phyloP scores from a whole-genome alignment of 2,113 vertebrate species.

The Rynchops niger region DNA sequence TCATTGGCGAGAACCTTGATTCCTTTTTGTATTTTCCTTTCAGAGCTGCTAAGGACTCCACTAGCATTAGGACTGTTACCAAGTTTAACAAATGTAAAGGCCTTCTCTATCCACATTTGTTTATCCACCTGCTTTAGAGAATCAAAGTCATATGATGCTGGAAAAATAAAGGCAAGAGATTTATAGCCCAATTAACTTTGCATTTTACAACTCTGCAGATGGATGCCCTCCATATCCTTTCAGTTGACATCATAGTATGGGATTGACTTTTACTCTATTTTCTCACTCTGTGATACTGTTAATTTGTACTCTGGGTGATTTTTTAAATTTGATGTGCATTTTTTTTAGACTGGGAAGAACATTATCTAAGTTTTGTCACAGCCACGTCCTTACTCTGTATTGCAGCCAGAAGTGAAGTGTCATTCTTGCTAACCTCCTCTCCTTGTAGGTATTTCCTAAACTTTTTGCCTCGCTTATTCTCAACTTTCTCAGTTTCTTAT shows the following conservation, averaged over 20 bases:
- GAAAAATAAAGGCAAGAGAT: background rate
- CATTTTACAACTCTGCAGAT: background rate
- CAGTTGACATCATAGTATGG: background rate
- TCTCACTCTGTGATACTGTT: background rate
- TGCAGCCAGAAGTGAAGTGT: background rate
- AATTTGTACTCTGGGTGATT: background rate
- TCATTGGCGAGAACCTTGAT: background rate
- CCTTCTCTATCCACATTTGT: background rate
- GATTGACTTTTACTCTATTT: background rate
- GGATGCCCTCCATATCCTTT: background rate
- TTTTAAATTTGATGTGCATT: background rate
- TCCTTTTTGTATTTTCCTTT: background rate
- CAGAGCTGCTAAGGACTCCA: background rate
- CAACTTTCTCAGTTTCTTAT: background rate
- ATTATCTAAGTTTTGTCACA: background rate
- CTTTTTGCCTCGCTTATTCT: background rate
- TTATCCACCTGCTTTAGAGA: background rate
- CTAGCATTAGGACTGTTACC: background rate
- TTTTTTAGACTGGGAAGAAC: background rate
- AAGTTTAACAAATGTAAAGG: background rate
- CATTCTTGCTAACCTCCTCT: background rate
- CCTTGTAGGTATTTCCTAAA: background rate
- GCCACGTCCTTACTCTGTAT: background rate
- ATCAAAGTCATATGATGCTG: background rate
- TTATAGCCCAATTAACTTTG: background rate